Percentiles rank a stretch among this genome's conserved stretches.
These are phyloP conservation scores for Coptotermes formosanus DNA, from an alignment of 1,140 invertebrate species.

Conservation along the genomic window DNA sequence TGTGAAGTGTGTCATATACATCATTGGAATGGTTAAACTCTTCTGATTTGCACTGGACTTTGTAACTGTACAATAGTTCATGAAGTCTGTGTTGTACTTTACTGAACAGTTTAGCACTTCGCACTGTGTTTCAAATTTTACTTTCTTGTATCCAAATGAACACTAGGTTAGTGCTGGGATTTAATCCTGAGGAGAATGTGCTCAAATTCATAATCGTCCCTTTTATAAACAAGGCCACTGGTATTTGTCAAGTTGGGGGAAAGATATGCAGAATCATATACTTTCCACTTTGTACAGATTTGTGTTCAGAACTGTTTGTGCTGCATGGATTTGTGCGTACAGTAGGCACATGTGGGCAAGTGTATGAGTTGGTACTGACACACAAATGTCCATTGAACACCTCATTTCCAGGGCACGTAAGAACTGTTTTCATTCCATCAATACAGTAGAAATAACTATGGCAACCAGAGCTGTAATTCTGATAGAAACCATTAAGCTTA, in stretches of 20 bases:
- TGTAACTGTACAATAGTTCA: too few relatives aligned
- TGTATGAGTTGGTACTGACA: constrained; percentile 48
- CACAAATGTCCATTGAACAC: constrained; percentile 57
- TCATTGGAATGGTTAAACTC: too few relatives aligned
- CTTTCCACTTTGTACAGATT: background rate
- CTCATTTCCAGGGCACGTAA: constrained; percentile 41
- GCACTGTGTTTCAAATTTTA: background rate
- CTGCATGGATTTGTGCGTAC: background rate
- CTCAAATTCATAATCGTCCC: background rate
- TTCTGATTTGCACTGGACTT: too few relatives aligned
- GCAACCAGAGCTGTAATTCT: constrained; percentile 53
- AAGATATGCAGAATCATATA: background rate
- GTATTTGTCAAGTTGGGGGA: background rate
- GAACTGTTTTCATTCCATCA: constrained; percentile 45
- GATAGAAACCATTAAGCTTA: constrained; percentile 51
- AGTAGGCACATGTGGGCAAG: constrained; percentile 45
- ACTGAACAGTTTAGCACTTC: too few relatives aligned
- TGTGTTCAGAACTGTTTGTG: background rate
- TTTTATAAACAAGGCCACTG: background rate
- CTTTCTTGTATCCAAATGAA: background rate
- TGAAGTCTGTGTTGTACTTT: too few relatives aligned
- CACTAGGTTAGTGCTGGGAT: background rate
- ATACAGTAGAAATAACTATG: constrained; percentile 57
- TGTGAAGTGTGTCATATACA: too few relatives aligned
- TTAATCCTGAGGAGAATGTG: background rate